A percentile compares a stretch with the other conserved stretches of the same genome.
phyloP scores from a whole-genome alignment of 2,888 invertebrate species.

The Drosophila emarginata region DNA sequence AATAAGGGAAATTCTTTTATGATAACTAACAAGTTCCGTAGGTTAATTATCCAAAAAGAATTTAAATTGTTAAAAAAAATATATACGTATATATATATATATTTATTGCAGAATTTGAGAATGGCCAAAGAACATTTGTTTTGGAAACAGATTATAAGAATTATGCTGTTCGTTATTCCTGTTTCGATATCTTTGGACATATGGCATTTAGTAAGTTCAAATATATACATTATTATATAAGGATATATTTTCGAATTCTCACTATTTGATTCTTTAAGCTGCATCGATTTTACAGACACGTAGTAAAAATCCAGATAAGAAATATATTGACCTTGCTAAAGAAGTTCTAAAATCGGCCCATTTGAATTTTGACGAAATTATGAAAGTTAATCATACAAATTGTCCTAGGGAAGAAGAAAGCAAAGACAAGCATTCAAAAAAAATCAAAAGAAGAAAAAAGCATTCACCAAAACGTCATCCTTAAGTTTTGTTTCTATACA shows the following conservation, averaged over 20 bases:
- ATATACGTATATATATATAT: no score
- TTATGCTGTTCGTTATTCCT: constrained; percentile 11
- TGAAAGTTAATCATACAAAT: background rate
- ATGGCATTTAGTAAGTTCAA: background rate
- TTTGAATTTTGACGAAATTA: background rate
- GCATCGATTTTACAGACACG: background rate
- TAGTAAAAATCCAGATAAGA: background rate
- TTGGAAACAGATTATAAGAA: constrained; percentile 6
- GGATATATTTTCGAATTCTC: no score
- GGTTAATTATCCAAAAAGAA: background rate
- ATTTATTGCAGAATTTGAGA: background rate
- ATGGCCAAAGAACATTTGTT: background rate
- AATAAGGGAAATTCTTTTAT: background rate
- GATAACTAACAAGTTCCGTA: background rate
- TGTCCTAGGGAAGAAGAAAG: background rate
- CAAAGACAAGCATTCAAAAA: background rate
- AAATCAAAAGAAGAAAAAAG: background rate
- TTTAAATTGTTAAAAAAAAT: no score
- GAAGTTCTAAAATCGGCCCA: background rate
- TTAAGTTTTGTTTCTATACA: background rate
- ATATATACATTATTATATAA: background rate
- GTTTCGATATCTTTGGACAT: background rate
- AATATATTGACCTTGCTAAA: background rate
- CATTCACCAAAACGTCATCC: background rate
- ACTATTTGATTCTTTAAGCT: background rate